Percentiles rank a stretch among this genome's conserved stretches.
Evolutionary conservation across 1,140 invertebrate species (phyloP).

Genomic region (Drosophila rhopaloa): DNA sequence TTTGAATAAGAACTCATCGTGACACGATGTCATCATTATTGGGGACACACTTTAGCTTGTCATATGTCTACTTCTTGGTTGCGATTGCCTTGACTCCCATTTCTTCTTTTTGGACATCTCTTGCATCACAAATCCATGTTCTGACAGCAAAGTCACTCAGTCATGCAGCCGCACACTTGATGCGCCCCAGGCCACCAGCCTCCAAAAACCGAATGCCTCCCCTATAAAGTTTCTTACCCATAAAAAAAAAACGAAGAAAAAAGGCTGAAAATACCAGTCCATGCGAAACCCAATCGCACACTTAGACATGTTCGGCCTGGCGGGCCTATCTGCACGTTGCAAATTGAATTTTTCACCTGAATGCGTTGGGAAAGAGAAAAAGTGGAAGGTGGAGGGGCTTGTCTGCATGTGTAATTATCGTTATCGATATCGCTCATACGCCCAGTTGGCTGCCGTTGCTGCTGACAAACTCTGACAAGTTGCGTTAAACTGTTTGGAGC

Average conservation of each 20-base stretch:
- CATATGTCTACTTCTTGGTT: constrained; percentile 51
- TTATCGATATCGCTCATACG: constrained; percentile 81
- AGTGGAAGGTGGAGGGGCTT: neutral
- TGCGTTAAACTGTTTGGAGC: constrained; percentile 43
- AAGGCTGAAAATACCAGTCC: constrained; percentile 3
- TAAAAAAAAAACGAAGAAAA: neutral
- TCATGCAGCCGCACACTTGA: constrained; percentile 74
- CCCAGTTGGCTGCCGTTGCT: constrained; percentile 50
- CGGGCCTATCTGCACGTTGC: constrained; percentile 50
- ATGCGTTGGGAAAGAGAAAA: constrained; percentile 22
- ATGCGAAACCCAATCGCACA: constrained; percentile 47
- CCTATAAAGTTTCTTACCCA: constrained; percentile 1
- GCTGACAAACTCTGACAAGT: constrained; percentile 54
- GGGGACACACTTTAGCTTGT: constrained; percentile 61
- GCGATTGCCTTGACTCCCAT: constrained; percentile 1
- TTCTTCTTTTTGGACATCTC: constrained; percentile 29
- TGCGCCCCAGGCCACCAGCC: constrained; percentile 9
- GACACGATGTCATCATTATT: constrained; percentile 19
- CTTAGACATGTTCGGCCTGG: constrained; percentile 56
- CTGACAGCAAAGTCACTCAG: constrained; percentile 76
- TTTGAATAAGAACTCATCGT: neutral
- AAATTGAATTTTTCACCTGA: constrained; percentile 83
- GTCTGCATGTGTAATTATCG: constrained; percentile 77
- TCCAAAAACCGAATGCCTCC: neutral
- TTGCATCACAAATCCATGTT: constrained; percentile 62